Evolutionary conservation across 2,888 invertebrate species (phyloP).

Genomic region (Drosophila pseudotalamancana): DNA sequence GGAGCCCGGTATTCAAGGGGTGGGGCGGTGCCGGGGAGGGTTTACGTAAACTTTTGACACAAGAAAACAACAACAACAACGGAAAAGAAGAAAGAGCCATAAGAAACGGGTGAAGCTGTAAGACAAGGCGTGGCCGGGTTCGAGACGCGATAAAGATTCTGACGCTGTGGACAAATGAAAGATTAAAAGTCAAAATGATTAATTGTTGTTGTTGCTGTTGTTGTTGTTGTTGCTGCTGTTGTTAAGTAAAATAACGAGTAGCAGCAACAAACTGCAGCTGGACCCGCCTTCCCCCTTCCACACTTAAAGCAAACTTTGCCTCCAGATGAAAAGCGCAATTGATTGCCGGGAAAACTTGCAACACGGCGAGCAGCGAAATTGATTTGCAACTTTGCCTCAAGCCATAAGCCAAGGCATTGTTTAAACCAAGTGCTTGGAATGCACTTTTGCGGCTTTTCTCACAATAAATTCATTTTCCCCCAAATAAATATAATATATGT

Average conservation of each 20-base stretch:
- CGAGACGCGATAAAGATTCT: constrained; percentile 59
- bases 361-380: constrained; percentile 32
- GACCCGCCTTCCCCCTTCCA: no score
- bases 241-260: constrained; percentile 43
- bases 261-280: constrained; percentile 31
- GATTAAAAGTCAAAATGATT: constrained; percentile 72
- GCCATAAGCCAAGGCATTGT: background rate
- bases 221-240: background rate
- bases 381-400: constrained; percentile 27
- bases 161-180: constrained; percentile 66
- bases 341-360: constrained; percentile 27
- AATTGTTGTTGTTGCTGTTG: constrained; percentile 51
- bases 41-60: constrained; percentile 57
- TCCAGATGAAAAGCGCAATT: constrained; percentile 37
- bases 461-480: constrained; percentile 57
- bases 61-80: constrained; percentile 55
- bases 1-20: constrained; percentile 13
- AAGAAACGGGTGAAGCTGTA: constrained; percentile 25
- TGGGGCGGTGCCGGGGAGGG: background rate
- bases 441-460: constrained; percentile 39
- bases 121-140: constrained; percentile 44
- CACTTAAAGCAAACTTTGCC: no score
- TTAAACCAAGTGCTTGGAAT: no score
- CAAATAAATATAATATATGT: no score
- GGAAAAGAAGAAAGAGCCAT: background rate